Evolutionary conservation across 2,888 invertebrate genomes (phyloP), one percentile per base, ranked within the genome.

Genomic region (Pollenia amentaria): DNA sequence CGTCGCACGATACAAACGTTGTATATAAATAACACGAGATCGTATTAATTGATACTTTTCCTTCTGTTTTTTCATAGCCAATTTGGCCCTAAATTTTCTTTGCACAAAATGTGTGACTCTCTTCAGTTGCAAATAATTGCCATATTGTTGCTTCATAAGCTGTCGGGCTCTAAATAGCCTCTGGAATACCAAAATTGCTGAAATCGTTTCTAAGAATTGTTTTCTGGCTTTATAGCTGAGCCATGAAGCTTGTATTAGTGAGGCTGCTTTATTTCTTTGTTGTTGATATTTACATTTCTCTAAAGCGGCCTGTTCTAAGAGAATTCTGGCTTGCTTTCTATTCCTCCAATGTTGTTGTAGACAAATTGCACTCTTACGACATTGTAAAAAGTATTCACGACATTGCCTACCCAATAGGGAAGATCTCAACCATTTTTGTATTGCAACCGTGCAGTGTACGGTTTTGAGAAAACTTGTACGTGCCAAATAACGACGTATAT

Each of bases 361-460:
- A 11, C 91, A 90, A 2, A 94, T 88, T 0, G 92, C 90, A 6
- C 94, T 93, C 10, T 92, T 90, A 79, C 93, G 94, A 14, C 93
- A 87, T 40, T 90, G 85, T 1, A 94, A 77, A 89, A 93, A 96
- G 1, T 91, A 78, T 2, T 89, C 78, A 70, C 94, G 93, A 18
- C 93, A 91, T 65, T 89, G 89, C 69, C 91, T 92, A 91, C 94
- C 94, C 38, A 92, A 72, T 57, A 91, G 92, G 9, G 92, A 91
- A 0, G 94, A 94, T 88, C 94, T 94, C 89, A 94, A 94, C 91
- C 93, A 94, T 76, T 91, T 92, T 89, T 96, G 96, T 65, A 95
- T 90, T 9, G n/a, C 18, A 1, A 92, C 38, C 14, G 94, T 62
- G 42, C 64, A 65, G 0, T 51, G 51, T 0, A 80, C 16, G 11